Percentiles rank a stretch among this genome's conserved stretches.
Evolutionary conservation across 2,888 invertebrate species (phyloP).

Genomic region (Agrochola circellaris): DNA sequence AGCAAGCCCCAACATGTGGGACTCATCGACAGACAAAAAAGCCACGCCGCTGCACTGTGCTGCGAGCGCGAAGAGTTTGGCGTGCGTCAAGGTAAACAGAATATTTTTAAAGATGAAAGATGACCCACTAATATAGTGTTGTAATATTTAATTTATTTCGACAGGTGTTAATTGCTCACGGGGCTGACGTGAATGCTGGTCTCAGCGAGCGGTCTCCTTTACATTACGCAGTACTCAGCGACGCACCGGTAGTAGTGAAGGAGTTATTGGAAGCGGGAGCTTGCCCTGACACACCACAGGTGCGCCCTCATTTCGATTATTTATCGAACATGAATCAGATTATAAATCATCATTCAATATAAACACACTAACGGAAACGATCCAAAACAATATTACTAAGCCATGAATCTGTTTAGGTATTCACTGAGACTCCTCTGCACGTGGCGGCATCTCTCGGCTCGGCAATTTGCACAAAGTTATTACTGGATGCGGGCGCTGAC

Average conservation of each 20-base stretch:
- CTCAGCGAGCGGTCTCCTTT: conserved; percentile 93
- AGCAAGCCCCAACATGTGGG: conserved; percentile 94
- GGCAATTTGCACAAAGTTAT: conserved; percentile 92
- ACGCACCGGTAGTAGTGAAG: conserved; percentile 93
- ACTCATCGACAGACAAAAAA: conserved; percentile 91
- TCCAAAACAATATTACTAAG: conserved; percentile 52
- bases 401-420: conserved; percentile 89
- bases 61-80: conserved; percentile 92
- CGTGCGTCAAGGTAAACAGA: conserved; percentile 90
- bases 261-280: conserved; percentile 94
- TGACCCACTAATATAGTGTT: conserved; percentile 64
- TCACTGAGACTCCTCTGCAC: conserved; percentile 96
- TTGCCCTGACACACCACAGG: conserved; percentile 95
- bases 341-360: conserved; percentile 56
- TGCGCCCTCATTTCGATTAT: conserved; percentile 75
- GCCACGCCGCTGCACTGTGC: conserved; percentile 95
- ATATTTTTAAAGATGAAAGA: conserved; percentile 68
- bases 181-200: conserved; percentile 95
- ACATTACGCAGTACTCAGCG: conserved; percentile 95
- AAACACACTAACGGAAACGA: conserved; percentile 56
- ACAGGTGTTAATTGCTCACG: conserved; percentile 92
- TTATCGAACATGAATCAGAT: conserved; percentile 41
- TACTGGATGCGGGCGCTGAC: conserved; percentile 95
- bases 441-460: conserved; percentile 95
- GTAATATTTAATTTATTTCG: conserved; percentile 71